Evolutionary conservation across 2,113 vertebrate genomes (phyloP).

Genomic region (Gyps fulvus): DNA sequence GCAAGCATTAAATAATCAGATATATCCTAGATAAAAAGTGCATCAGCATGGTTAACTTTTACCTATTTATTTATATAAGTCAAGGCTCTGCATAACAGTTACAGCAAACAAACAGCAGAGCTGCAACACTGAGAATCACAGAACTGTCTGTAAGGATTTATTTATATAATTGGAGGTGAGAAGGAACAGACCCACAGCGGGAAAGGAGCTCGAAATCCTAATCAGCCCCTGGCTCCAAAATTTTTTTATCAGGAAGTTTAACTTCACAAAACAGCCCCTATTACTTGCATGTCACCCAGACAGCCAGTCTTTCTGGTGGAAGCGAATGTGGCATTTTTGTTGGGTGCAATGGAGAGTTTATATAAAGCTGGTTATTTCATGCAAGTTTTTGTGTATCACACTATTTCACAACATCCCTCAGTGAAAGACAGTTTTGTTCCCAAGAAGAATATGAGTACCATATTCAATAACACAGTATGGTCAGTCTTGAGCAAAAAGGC

Average conservation of each 20-base stretch:
- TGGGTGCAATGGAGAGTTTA: not conserved
- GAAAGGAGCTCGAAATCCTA: not conserved
- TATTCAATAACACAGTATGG: not conserved
- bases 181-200: not conserved
- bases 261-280: not conserved
- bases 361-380: not conserved
- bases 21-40: conserved; percentile 24
- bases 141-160: not conserved
- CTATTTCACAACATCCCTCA: not conserved
- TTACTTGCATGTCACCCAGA: not conserved
- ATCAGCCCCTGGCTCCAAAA: not conserved
- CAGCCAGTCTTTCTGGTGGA: not conserved
- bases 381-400: not conserved
- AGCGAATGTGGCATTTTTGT: accelerated
- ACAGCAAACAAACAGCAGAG: not conserved
- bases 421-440: not conserved
- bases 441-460: not conserved
- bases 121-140: not conserved
- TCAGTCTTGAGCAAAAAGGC: not conserved
- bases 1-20: conserved; percentile 64
- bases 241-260: not conserved
- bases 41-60: conserved; percentile 4
- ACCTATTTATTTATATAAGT: not conserved
- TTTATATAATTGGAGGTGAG: not conserved
- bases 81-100: not conserved